These are phyloP conservation scores for Pelecanoides urinatrix DNA, from an alignment of 2,113 vertebrate genomes.

Conservation along the genomic window DNA sequence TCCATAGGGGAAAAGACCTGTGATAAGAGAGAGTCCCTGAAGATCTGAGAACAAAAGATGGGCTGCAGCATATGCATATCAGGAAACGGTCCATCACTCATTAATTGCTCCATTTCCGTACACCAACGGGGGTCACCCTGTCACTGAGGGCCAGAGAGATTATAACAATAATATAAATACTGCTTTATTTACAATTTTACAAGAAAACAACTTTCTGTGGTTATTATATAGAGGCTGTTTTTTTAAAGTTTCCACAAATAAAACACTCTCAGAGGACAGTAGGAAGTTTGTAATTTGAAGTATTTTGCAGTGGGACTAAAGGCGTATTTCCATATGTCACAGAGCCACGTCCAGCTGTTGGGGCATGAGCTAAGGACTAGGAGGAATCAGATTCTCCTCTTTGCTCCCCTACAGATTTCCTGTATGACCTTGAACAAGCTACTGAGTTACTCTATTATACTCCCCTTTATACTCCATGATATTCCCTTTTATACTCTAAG, in stretches of 20 bases:
- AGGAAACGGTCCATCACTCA: constrained; percentile 25
- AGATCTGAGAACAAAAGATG: constrained; percentile 35
- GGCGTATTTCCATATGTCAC: not conserved
- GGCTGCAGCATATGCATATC: not conserved
- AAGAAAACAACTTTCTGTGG: constrained; percentile 3
- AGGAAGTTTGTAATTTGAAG: constrained; percentile 45
- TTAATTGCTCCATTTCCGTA: constrained; percentile 42
- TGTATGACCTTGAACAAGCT: not conserved
- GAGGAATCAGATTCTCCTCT: constrained; percentile 6
- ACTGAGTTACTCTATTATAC: not conserved
- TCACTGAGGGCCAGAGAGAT: not conserved
- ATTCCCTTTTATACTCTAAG: not conserved
- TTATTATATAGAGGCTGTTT: not conserved
- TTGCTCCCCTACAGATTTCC: not conserved
- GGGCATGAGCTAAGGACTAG: not conserved
- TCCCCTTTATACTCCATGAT: not conserved
- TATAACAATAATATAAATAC: constrained; percentile 12
- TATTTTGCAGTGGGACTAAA: constrained; percentile 20
- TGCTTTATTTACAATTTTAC: constrained; percentile 31
- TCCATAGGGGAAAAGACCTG: constrained; percentile 29
- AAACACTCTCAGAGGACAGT: not conserved
- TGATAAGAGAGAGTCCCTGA: constrained; percentile 47
- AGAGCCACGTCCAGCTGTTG: not conserved
- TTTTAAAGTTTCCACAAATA: not conserved
- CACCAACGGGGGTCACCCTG: not conserved